Evolutionary conservation across 2,797 vertebrate species (phyloP).

Genomic region (Tragelaphus oryx): DNA sequence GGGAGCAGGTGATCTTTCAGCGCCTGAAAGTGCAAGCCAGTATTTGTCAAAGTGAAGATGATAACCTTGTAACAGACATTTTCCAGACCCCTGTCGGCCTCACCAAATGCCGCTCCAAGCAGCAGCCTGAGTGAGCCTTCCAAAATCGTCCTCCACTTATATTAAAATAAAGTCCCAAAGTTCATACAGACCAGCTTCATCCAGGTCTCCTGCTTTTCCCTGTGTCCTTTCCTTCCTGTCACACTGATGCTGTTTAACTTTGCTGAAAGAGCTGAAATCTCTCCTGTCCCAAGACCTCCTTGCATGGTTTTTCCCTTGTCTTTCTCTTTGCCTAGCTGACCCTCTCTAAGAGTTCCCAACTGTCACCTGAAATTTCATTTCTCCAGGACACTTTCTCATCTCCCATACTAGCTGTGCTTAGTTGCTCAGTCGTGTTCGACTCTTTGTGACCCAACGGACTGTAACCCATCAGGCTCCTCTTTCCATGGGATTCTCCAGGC

Average conservation of each 20-base stretch:
- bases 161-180: neutral
- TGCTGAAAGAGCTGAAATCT: neutral
- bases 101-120: neutral
- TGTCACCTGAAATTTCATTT: neutral
- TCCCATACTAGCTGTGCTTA: neutral
- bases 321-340: neutral
- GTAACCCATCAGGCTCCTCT: neutral
- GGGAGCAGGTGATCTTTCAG: neutral
- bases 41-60: neutral
- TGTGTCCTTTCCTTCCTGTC: neutral
- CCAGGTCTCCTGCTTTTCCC: neutral
- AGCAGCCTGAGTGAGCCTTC: neutral
- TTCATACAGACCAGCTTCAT: neutral
- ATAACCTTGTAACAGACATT: neutral
- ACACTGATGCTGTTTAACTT: neutral
- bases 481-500: neutral
- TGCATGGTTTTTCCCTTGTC: too few species aligned
- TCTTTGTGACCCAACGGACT: neutral
- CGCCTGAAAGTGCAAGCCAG: too few species aligned
- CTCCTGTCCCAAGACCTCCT: neutral
- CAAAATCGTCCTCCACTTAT: neutral
- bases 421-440: neutral
- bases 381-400: neutral
- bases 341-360: neutral
- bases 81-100: rapidly evolving